Evolutionary conservation across 2,888 invertebrate genomes (phyloP), one percentile per base, ranked within the genome.

Genomic region (Zonitis immaculata): DNA sequence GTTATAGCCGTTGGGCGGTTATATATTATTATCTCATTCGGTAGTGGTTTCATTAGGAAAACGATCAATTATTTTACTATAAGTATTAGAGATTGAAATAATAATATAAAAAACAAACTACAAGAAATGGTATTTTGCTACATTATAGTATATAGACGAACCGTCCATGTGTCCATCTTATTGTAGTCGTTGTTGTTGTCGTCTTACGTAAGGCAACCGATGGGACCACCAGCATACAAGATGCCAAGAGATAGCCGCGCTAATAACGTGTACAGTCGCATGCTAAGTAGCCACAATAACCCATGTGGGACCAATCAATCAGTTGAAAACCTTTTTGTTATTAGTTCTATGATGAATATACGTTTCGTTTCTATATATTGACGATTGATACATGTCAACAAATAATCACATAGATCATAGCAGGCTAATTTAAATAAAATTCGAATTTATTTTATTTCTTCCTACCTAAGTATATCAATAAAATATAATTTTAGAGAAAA

Each of bases 221-320:
- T 70, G 66, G 71, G 72, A 71, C 72, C 72, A 71, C 71, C 71
- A 58, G 62, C 35, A 59, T 70, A 60, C 61, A 59, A 65, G 71
- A 70, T 72, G 67, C 66, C 65, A 59, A 65, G 64, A 68, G 71
- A 72, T 71, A 72, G 67, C 67, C 66, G 68, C 71, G 35, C 35
- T 72, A 72, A 71, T 72, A 72, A 70, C 67, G 67, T 68, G 70
- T 71, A 72, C 70, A 66, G 64, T 68, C 64, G 67, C 69, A 71
- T 71, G 68, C 67, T 71, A 69, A 71, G 69, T 69, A 70, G 71
- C 65, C 59, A 67, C n/a, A n/a, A n/a, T n/a, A n/a, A n/a, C n/a
- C n/a, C n/a, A 69, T 66, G 64, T 59, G 54, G 60, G 63, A 66
- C 68, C n/a, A 69, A 70, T 71, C 72, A 71, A 71, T 72, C 72